A percentile compares a stretch with the other conserved stretches of the same genome.
phyloP scores from a whole-genome alignment of 2,113 vertebrate genomes.

The Macrotis lagotis region DNA sequence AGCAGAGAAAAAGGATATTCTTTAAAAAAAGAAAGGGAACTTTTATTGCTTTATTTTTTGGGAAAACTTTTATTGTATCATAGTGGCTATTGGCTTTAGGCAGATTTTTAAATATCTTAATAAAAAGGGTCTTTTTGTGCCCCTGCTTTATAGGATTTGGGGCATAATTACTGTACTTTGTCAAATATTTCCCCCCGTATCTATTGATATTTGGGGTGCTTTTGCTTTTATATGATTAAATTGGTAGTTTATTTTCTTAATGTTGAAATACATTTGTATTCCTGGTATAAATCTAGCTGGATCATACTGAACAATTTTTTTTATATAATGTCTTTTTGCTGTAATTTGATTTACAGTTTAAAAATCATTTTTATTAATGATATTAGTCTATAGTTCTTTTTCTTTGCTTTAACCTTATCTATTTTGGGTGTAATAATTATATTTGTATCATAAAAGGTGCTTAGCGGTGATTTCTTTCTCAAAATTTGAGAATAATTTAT shows the following conservation, averaged over 20 bases:
- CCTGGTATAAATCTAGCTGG: not conserved
- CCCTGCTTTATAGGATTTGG: not conserved
- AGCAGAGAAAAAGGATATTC: too few relatives aligned
- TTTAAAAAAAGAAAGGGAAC: too few relatives aligned
- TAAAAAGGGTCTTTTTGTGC: too few relatives aligned
- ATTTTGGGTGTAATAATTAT: not conserved
- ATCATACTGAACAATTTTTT: not conserved
- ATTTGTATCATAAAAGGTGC: not conserved
- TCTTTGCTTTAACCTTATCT: not conserved
- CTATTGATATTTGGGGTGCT: not conserved
- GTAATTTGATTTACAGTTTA: not conserved
- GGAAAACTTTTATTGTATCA: too few relatives aligned
- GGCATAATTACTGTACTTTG: not conserved
- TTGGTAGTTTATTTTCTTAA: not conserved
- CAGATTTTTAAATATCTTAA: too few relatives aligned
- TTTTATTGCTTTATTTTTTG: too few relatives aligned
- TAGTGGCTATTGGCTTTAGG: too few relatives aligned
- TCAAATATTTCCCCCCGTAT: not conserved
- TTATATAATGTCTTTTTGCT: not conserved
- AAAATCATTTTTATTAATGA: not conserved
- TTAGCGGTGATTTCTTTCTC: not conserved
- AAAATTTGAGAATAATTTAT: not conserved
- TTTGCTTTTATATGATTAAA: not conserved
- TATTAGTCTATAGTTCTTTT: not conserved
- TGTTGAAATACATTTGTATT: not conserved